These are phyloP conservation scores for Arge pagana DNA, from an alignment of 2,888 invertebrate genomes.

Conservation along the genomic window DNA sequence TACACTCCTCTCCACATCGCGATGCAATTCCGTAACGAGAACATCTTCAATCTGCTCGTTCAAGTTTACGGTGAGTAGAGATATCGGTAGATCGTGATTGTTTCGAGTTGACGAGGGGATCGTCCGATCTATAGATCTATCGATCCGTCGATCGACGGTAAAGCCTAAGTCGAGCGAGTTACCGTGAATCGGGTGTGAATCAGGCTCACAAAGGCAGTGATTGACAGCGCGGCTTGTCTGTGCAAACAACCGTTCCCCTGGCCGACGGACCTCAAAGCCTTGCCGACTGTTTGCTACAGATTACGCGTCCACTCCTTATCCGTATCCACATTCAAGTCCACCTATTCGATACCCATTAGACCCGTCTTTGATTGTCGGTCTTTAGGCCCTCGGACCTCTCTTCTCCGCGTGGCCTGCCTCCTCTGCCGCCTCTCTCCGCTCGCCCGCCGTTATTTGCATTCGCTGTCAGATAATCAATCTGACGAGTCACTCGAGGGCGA, in stretches of 20 bases:
- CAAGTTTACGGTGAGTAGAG: conserved; percentile 83
- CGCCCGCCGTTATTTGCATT: conserved; percentile 4
- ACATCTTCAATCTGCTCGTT: conserved; percentile 84
- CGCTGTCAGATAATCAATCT: conserved; percentile 15
- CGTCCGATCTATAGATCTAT: too few species aligned
- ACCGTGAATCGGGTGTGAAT: conserved; percentile 28
- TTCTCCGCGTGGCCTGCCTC: neutral
- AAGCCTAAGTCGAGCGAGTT: too few species aligned
- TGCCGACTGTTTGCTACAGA: conserved; percentile 39
- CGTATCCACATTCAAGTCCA: conserved; percentile 11
- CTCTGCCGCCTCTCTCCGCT: neutral
- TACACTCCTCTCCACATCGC: conserved; percentile 93
- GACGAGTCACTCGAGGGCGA: conserved; percentile 10
- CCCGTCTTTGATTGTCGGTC: conserved; percentile 22
- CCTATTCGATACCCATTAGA: conserved; percentile 32
- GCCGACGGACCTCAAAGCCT: conserved; percentile 34
- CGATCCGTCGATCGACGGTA: too few species aligned
- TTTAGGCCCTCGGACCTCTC: neutral
- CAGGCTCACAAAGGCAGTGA: conserved; percentile 31
- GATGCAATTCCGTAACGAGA: conserved; percentile 86
- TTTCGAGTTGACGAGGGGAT: too few species aligned
- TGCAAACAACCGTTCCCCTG: conserved; percentile 30
- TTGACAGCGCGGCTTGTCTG: conserved; percentile 30
- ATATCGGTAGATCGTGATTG: neutral
- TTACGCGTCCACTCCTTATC: conserved; percentile 38